Base-by-base conservation (phyloP, 2,113 vertebrate species). In the Ancistrus triradiatus region DNA sequence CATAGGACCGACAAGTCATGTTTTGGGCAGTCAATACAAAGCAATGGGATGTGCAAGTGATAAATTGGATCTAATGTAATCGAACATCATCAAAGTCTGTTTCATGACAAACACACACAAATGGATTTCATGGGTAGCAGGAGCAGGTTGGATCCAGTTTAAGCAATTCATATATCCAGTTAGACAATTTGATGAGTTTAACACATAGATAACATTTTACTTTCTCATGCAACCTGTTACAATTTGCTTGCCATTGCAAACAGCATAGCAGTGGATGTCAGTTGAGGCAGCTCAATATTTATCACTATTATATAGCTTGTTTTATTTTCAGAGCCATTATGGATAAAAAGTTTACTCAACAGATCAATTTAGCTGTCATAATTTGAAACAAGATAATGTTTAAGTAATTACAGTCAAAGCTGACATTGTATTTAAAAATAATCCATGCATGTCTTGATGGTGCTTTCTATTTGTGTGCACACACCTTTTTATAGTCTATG, bases 1-100 rank as follows among this genome's bases (percentile, higher is more conserved):
- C 63, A 67, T 19, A 68, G 44, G 51, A 67, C 70, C 62, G 63
- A 57, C 40, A 19, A 33, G 43, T 67, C 31, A 47, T 50, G 64
- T 68, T 59, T 58, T 33, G 49, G 33, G 7, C 25, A 31, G 62
- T 52, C 56, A 24, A 35, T 49, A 64, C 43, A 55, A 27, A 27
- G 63, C 43, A 62, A 57, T 57, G 58, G 51, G 43, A 57, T 18
- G 37, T 67, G 50, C 24, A 50, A 28, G 51, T 62, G 50, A 63
- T 72, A 50, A 62, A 24, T 42, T 49, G 62, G 37, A 38, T 66
- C 48, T 35, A 49, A 50, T 49, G 15, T 11, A 46, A 50, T 13
- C 14, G 37, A 72, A 56, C 27, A 49, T 69, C 21, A 58, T 70
- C 59, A 72, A 62, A 61, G 48, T 52, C 52, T 67, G 58, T 38